These are phyloP conservation scores for Sebastolobus altivelis DNA, from an alignment of 2,797 vertebrate species.

Conservation along the genomic window DNA sequence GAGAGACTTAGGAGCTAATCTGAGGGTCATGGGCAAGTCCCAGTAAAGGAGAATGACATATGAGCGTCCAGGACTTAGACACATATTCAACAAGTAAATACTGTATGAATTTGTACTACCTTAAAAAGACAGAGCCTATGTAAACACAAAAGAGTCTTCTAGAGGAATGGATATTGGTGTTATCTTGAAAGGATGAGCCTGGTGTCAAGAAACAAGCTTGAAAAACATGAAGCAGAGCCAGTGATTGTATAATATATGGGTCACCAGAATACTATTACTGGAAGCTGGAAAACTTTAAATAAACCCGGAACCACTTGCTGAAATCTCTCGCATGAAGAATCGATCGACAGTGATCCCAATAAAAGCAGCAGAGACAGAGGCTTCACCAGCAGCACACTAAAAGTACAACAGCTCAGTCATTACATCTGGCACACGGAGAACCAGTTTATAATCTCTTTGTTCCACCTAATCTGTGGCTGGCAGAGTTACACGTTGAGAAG, in stretches of 20 bases:
- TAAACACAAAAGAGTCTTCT: constrained; percentile 19
- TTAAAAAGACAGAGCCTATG: background rate
- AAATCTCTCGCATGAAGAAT: constrained; percentile 36
- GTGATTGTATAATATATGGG: constrained; percentile 39
- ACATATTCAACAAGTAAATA: background rate
- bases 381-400: constrained; percentile 23
- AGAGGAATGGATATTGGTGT: constrained; percentile 16
- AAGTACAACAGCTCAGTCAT: constrained; percentile 45
- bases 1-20: background rate
- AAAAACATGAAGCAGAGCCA: constrained; percentile 24
- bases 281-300: constrained; percentile 47
- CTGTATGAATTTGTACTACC: background rate
- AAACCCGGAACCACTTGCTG: constrained; percentile 5
- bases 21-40: background rate
- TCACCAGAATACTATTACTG: constrained; percentile 38
- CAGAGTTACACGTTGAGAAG: background rate
- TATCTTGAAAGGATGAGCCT: constrained; percentile 25
- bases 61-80: background rate
- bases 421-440: constrained; percentile 37
- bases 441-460: constrained; percentile 45
- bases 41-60: background rate
- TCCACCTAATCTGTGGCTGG: constrained; percentile 38
- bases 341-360: constrained; percentile 45
- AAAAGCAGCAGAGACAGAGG: constrained; percentile 40
- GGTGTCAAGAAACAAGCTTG: constrained; percentile 11